phyloP scores from a whole-genome alignment of 2,888 invertebrate genomes.

The Cataglyphis altisquamis region DNA sequence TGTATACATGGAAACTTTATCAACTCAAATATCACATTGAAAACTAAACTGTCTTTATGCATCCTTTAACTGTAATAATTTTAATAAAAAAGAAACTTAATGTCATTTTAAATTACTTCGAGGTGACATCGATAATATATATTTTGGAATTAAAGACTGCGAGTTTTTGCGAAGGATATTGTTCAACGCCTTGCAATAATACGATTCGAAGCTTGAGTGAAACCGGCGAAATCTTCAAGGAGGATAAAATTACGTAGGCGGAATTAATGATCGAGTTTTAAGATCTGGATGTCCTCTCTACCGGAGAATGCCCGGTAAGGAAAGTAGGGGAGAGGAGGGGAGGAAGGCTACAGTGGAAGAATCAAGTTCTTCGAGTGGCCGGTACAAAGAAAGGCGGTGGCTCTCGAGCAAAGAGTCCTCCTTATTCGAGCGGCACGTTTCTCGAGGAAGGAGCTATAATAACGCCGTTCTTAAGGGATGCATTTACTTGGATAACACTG shows the following conservation, averaged over 20 bases:
- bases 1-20: not conserved
- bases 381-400: conserved; percentile 51
- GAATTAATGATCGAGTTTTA: conserved; percentile 27
- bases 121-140: not conserved
- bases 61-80: not conserved
- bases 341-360: conserved; percentile 59
- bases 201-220: not conserved
- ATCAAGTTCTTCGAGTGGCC: conserved; percentile 64
- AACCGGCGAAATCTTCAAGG: not conserved
- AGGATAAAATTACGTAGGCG: conserved; percentile 14
- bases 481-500: conserved; percentile 52
- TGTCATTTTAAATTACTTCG: not conserved
- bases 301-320: not conserved
- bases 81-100: not conserved
- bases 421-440: conserved; percentile 56
- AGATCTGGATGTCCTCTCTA: not conserved
- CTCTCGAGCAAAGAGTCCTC: conserved; percentile 47
- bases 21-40: not conserved
- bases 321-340: not conserved
- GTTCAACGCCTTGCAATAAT: not conserved
- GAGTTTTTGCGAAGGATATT: not conserved
- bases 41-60: not conserved
- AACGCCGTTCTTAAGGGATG: conserved; percentile 46
- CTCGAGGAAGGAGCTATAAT: conserved; percentile 43
- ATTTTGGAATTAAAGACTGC: not conserved